phyloP scores from a whole-genome alignment of 2,888 invertebrate genomes.

The Pheosia gnoma region DNA sequence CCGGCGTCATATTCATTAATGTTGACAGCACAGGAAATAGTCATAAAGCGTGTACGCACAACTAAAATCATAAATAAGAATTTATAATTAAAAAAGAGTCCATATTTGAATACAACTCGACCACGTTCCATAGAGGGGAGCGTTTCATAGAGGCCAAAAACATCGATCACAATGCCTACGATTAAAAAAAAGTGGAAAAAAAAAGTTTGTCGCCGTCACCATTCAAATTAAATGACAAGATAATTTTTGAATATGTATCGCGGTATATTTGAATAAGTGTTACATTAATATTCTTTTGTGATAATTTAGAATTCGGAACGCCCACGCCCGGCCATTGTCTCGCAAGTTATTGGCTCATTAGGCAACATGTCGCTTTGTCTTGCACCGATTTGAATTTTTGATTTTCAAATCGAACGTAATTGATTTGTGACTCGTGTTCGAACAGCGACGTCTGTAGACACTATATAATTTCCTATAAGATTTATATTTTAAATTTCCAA shows the following conservation, averaged over 20 bases:
- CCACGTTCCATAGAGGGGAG: conserved; percentile 62
- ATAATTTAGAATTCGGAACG: conserved; percentile 79
- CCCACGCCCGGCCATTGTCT: conserved; percentile 80
- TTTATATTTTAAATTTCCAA: not conserved
- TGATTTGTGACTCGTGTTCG: conserved; percentile 57
- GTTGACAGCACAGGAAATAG: conserved; percentile 78
- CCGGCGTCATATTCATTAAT: conserved; percentile 67
- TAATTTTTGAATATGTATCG: conserved; percentile 79
- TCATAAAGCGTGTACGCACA: conserved; percentile 65
- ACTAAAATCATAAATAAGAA: conserved; percentile 73
- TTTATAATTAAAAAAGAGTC: conserved; percentile 70
- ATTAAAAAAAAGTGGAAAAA: conserved; percentile 38
- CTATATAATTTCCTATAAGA: conserved; percentile 1
- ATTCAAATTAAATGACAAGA: conserved; percentile 75
- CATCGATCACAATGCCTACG: conserved; percentile 58
- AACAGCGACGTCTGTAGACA: conserved; percentile 21
- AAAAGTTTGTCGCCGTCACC: conserved; percentile 70
- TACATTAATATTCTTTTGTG: conserved; percentile 83
- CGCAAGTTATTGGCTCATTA: conserved; percentile 83
- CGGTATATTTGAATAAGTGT: conserved; percentile 81
- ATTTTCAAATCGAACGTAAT: conserved; percentile 77
- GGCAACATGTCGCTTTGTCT: conserved; percentile 75
- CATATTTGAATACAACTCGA: conserved; percentile 69
- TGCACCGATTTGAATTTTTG: conserved; percentile 77
- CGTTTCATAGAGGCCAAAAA: conserved; percentile 56